Percentiles rank a stretch among this genome's conserved stretches.
phyloP scores from a whole-genome alignment of 2,888 invertebrate species.

The Tachina grossa region DNA sequence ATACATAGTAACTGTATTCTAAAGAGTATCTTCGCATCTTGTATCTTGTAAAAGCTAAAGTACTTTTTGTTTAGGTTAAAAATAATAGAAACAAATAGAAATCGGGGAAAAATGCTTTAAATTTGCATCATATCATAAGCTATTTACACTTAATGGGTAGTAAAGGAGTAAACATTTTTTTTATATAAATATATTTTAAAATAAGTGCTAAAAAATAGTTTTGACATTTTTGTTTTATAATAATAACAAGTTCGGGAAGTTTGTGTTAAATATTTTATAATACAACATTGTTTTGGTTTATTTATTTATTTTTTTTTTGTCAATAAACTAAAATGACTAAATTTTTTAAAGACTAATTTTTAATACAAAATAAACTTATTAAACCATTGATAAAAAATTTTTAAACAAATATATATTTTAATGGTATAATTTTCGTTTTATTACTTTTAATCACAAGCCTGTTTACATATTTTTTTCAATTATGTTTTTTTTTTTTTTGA shows the following conservation, averaged over 20 bases:
- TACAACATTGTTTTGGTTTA: slow-evolving; percentile 36
- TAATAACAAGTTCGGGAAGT: slow-evolving; percentile 64
- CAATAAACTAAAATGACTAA: slow-evolving; percentile 56
- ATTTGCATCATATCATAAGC: slow-evolving; percentile 23
- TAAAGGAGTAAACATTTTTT: not conserved
- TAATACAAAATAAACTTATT: slow-evolving; percentile 33
- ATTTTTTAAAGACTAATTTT: slow-evolving; percentile 39
- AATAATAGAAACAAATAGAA: slow-evolving; percentile 7
- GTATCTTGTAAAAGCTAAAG: slow-evolving; percentile 27
- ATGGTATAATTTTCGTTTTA: slow-evolving; percentile 30
- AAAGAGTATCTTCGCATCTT: slow-evolving; percentile 22
- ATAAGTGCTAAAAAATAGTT: slow-evolving; percentile 27
- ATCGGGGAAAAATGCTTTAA: slow-evolving; percentile 13
- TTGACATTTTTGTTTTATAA: slow-evolving; percentile 18
- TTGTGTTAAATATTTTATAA: slow-evolving; percentile 43
- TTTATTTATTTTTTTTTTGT: not conserved
- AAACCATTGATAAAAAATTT: slow-evolving; percentile 19
- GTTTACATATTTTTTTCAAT: slow-evolving; percentile 47
- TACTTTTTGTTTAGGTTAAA: slow-evolving; percentile 15
- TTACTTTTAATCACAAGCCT: slow-evolving; percentile 70
- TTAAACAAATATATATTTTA: slow-evolving; percentile 28
- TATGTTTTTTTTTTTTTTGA: slow-evolving; percentile 4
- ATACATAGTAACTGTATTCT: not conserved
- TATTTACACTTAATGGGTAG: slow-evolving; percentile 50
- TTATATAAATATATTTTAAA: slow-evolving; percentile 12